Percentiles rank a stretch among this genome's conserved stretches.
These are phyloP conservation scores for Morelia viridis DNA, from an alignment of 2,797 vertebrate species.

Conservation along the genomic window DNA sequence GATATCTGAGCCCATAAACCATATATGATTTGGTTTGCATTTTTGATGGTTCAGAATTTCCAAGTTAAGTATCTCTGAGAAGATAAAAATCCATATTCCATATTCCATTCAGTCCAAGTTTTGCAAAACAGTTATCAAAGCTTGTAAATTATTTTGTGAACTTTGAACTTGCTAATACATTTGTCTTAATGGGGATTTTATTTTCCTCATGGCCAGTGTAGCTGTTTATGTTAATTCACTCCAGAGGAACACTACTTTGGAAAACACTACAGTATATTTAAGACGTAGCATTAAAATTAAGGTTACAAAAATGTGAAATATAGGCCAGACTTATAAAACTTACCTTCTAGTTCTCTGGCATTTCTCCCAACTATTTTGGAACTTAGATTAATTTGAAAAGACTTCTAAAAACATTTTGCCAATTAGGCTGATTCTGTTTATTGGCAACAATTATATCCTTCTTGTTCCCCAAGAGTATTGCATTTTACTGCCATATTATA, in stretches of 20 bases:
- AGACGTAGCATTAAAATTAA: not conserved
- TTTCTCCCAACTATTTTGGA: not conserved
- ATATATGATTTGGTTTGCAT: not conserved
- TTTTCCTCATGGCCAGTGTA: not conserved
- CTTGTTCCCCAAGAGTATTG: not conserved
- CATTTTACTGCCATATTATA: not conserved
- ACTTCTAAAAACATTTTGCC: not conserved
- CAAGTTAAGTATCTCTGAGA: not conserved
- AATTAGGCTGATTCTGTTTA: not conserved
- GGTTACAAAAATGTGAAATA: not conserved
- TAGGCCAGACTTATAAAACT: not conserved
- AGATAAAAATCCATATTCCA: not conserved
- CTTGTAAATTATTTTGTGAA: not conserved
- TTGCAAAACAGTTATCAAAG: not conserved
- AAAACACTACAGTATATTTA: not conserved
- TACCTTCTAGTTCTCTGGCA: not conserved
- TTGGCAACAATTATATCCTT: not conserved
- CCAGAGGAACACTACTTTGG: not conserved
- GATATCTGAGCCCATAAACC: not conserved
- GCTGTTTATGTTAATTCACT: not conserved
- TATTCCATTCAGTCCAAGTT: not conserved
- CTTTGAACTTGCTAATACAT: not conserved
- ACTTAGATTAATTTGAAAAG: not conserved
- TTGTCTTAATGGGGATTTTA: not conserved
- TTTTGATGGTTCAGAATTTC: not conserved